These are phyloP conservation scores for Horisme vitalbata DNA, from an alignment of 2,888 invertebrate genomes.

Conservation along the genomic window DNA sequence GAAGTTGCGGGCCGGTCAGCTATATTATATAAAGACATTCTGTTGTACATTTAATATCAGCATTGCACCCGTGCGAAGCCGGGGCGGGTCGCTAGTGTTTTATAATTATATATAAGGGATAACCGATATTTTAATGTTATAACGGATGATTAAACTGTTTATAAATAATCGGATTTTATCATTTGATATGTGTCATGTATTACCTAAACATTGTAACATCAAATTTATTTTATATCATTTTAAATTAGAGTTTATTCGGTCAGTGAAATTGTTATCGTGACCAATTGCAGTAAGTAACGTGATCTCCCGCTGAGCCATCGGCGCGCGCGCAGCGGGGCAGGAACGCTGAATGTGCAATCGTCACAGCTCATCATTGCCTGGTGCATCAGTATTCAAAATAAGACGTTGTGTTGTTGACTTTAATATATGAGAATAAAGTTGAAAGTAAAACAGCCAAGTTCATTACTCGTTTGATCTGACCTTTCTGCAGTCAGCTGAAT, in stretches of 20 bases:
- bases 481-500: constrained; percentile 13
- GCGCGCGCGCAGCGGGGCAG: constrained; percentile 62
- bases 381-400: constrained; percentile 20
- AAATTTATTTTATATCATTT: constrained; percentile 48
- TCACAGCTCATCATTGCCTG: constrained; percentile 30
- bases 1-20: too few species aligned
- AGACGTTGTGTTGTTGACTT: constrained; percentile 13
- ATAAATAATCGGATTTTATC: constrained; percentile 30
- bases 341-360: constrained; percentile 47
- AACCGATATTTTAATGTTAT: too few species aligned
- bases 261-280: constrained; percentile 70
- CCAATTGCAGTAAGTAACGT: constrained; percentile 67
- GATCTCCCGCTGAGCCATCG: constrained; percentile 56
- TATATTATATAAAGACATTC: too few species aligned
- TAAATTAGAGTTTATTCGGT: constrained; percentile 57
- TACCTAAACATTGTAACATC: constrained; percentile 26
- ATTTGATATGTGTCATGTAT: constrained; percentile 39
- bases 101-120: too few species aligned
- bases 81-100: too few species aligned
- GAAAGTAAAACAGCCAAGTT: constrained; percentile 13
- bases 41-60: too few species aligned
- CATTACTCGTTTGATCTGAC: constrained; percentile 12
- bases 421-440: constrained; percentile 25
- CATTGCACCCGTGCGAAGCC: too few species aligned
- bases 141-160: too few species aligned